These are phyloP conservation scores for Phaethornis superciliosus DNA, from an alignment of 2,113 vertebrate genomes.

Conservation along the genomic window DNA sequence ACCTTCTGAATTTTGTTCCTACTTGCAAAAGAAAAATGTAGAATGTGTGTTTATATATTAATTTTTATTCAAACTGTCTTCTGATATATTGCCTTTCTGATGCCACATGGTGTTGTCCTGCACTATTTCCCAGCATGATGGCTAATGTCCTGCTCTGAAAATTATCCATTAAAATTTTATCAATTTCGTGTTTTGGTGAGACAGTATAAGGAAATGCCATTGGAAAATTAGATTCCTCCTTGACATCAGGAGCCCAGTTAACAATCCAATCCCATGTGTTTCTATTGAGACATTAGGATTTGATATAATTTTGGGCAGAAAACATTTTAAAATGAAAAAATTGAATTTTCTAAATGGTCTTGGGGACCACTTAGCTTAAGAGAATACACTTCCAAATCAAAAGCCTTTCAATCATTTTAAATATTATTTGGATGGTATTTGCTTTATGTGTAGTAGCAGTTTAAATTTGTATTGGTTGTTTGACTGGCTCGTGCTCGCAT, in stretches of 20 bases:
- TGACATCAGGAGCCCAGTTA: constrained; percentile 94
- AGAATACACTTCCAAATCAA: constrained; percentile 99
- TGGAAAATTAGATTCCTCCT: constrained; percentile 98
- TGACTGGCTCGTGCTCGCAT: constrained; percentile 85
- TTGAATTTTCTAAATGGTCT: constrained; percentile 98
- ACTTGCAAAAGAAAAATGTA: constrained; percentile 40
- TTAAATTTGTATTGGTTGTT: constrained; percentile 90
- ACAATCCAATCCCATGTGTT: constrained; percentile 97
- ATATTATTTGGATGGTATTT: constrained; percentile 94
- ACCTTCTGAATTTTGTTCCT: constrained; percentile 39
- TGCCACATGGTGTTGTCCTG: constrained; percentile 64
- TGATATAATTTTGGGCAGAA: constrained; percentile 98
- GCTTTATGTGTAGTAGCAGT: constrained; percentile 85
- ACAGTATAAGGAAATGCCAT: constrained; percentile 96
- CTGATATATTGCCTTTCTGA: constrained; percentile 1
- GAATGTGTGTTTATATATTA: constrained; percentile 34
- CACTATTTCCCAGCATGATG: constrained; percentile 76
- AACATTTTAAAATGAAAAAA: constrained; percentile 97
- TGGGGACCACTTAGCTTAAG: constrained; percentile 98
- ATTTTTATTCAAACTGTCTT: constrained; percentile 43
- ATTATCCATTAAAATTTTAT: constrained; percentile 97
- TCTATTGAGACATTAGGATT: constrained; percentile 97
- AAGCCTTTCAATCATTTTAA: constrained; percentile 99
- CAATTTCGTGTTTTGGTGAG: constrained; percentile 90
- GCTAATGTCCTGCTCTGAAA: constrained; percentile 84